A percentile compares a stretch with the other conserved stretches of the same genome.
Conservation (phyloP, 1,140 invertebrate genomes). For the Drosophila mauritiana region DNA sequence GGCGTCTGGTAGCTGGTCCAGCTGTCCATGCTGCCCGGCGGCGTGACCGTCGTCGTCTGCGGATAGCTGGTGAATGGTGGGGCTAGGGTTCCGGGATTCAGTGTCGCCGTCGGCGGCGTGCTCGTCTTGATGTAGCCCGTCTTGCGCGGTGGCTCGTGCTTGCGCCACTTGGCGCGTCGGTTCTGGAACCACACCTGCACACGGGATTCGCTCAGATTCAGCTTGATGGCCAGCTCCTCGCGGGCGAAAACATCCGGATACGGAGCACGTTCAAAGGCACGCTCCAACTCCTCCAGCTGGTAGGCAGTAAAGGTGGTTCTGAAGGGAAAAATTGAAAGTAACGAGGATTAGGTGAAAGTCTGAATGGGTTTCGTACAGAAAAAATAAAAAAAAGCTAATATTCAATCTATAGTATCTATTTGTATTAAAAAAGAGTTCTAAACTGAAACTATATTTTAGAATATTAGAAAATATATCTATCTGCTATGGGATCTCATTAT, state of each 20-base stretch:
- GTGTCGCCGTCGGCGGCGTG: slow-evolving; percentile 86
- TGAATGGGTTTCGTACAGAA: not conserved
- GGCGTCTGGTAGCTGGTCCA: slow-evolving; percentile 91
- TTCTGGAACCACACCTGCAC: slow-evolving; percentile 95
- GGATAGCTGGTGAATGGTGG: slow-evolving; percentile 88
- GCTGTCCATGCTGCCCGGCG: slow-evolving; percentile 88
- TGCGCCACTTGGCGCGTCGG: slow-evolving; percentile 98
- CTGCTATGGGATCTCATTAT: not conserved
- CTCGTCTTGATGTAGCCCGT: slow-evolving; percentile 90
- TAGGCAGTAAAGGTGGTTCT: slow-evolving; percentile 98
- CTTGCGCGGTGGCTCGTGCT: slow-evolving; percentile 98
- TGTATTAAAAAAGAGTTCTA: no score
- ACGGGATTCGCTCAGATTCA: slow-evolving; percentile 95
- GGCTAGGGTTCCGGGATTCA: slow-evolving; percentile 86
- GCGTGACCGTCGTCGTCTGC: slow-evolving; percentile 87
- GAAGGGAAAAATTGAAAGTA: slow-evolving; percentile 71
- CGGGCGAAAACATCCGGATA: slow-evolving; percentile 98
- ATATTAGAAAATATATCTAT: not conserved
- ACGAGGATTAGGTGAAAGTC: not conserved
- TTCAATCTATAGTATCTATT: no score
- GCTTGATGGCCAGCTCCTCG: slow-evolving; percentile 95
- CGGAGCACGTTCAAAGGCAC: slow-evolving; percentile 96
- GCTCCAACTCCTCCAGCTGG: slow-evolving; percentile 96
- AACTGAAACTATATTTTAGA: no score
- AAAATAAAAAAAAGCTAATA: no score